Conservation (phyloP, 1,140 invertebrate genomes). For the Wasmannia auropunctata region DNA sequence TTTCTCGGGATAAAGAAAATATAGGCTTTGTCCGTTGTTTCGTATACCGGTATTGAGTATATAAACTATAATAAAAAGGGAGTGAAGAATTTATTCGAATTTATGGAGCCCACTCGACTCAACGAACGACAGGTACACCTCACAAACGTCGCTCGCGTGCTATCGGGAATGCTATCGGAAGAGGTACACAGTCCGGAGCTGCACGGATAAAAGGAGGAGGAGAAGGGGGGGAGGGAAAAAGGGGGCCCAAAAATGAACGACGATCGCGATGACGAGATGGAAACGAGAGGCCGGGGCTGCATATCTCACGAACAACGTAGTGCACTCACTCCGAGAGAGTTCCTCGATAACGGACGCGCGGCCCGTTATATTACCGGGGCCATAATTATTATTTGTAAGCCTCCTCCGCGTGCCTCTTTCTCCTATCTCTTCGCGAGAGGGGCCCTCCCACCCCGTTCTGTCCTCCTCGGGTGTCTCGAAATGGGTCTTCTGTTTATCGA, state of each 20-base stretch:
- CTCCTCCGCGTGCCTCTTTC: slow-evolving; percentile 50
- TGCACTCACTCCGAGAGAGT: slow-evolving; percentile 79
- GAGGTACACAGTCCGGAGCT: background rate
- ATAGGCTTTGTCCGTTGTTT: background rate
- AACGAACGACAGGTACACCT: slow-evolving; percentile 24
- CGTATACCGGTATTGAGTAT: background rate
- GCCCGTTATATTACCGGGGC: slow-evolving; percentile 82
- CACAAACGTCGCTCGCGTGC: slow-evolving; percentile 32
- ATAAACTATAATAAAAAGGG: background rate
- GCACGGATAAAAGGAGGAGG: too few species aligned
- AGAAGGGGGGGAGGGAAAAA: background rate
- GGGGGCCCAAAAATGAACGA: slow-evolving; percentile 73
- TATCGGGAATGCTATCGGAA: slow-evolving; percentile 31
- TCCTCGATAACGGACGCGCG: slow-evolving; percentile 77
- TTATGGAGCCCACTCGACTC: slow-evolving; percentile 13
- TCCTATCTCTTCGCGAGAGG: slow-evolving; percentile 34
- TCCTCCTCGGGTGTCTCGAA: slow-evolving; percentile 62
- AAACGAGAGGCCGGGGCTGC: slow-evolving; percentile 58
- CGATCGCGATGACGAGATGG: slow-evolving; percentile 72
- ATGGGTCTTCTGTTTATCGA: slow-evolving; percentile 80
- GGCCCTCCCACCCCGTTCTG: slow-evolving; percentile 56
- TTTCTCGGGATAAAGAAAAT: background rate
- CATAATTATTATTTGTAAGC: slow-evolving; percentile 83
- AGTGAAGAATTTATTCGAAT: slow-evolving; percentile 2
- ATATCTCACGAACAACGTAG: slow-evolving; percentile 81